Evolutionary conservation across 2,888 invertebrate genomes (phyloP).

Genomic region (Lissonota sp.): DNA sequence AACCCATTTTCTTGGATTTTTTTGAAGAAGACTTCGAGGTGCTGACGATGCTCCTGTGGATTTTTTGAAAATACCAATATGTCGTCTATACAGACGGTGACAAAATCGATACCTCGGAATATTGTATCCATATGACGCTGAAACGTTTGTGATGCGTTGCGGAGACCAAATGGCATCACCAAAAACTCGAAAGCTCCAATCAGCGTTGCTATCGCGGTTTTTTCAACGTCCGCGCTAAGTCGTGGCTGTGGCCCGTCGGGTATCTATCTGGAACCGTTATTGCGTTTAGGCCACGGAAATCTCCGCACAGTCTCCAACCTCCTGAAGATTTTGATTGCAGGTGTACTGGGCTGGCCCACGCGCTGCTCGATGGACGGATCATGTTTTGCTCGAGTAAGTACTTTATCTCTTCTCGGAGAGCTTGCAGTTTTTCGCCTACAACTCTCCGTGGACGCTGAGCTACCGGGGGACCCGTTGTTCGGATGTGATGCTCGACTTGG

Average conservation of each 20-base stretch:
- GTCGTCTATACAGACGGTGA: slow-evolving; percentile 36
- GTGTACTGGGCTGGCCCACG: slow-evolving; percentile 5
- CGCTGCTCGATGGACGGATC: slow-evolving; percentile 20
- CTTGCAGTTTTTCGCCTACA: background rate
- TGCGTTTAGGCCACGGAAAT: slow-evolving; percentile 32
- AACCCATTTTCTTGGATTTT: background rate
- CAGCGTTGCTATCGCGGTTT: background rate
- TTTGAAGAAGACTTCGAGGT: slow-evolving; percentile 12
- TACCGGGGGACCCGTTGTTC: slow-evolving; percentile 1
- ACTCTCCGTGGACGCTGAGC: slow-evolving; percentile 3
- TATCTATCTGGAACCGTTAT: slow-evolving; percentile 31
- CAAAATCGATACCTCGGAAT: slow-evolving; percentile 13
- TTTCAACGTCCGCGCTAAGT: background rate
- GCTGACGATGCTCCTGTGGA: slow-evolving; percentile 15
- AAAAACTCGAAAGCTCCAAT: background rate
- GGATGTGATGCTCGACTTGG: background rate
- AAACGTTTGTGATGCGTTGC: slow-evolving; percentile 22
- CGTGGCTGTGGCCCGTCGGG: background rate
- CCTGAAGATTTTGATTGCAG: slow-evolving; percentile 13
- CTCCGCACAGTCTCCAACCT: slow-evolving; percentile 31
- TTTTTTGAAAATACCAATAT: slow-evolving; percentile 1
- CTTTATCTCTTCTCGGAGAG: background rate
- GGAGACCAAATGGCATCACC: slow-evolving; percentile 3
- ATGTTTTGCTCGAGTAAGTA: background rate
- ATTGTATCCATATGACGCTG: slow-evolving; percentile 33